Evolutionary conservation across 2,113 vertebrate genomes (phyloP).

Genomic region (Urocolius indicus): DNA sequence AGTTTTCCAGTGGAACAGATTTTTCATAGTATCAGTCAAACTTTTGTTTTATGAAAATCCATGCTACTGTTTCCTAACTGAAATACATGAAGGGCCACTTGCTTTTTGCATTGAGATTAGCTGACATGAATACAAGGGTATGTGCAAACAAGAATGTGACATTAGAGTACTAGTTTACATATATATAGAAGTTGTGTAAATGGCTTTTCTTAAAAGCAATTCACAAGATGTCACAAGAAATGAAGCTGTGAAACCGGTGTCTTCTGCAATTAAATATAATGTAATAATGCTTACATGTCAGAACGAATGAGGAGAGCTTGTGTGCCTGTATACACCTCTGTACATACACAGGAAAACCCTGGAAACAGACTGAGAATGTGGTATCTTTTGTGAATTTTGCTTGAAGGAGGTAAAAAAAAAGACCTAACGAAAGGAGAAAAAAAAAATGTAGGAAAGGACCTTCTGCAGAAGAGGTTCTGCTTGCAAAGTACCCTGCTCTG

Average conservation of each 20-base stretch:
- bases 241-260: slow-evolving; percentile 52
- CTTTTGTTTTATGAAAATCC: slow-evolving; percentile 62
- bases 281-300: not conserved
- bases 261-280: slow-evolving; percentile 51
- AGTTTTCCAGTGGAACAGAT: slow-evolving; percentile 22
- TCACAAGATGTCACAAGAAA: slow-evolving; percentile 60
- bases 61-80: not conserved
- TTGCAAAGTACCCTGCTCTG: not conserved
- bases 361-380: not conserved
- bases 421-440: not conserved
- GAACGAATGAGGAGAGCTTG: not conserved
- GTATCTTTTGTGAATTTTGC: not conserved
- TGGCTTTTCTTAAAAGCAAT: slow-evolving; percentile 66
- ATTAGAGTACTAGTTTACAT: slow-evolving; percentile 46
- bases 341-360: not conserved
- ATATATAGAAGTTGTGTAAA: slow-evolving; percentile 39
- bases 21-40: slow-evolving; percentile 44
- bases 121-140: slow-evolving; percentile 19
- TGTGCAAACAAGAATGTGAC: slow-evolving; percentile 52
- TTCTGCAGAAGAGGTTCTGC: not conserved
- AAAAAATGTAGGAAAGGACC: not conserved
- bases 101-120: not conserved
- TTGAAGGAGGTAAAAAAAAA: not conserved
- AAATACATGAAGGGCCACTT: not conserved
- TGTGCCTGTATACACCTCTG: not conserved